These are phyloP conservation scores for Crotalus horridus DNA, from an alignment of 2,113 vertebrate genomes.

Conservation along the genomic window DNA sequence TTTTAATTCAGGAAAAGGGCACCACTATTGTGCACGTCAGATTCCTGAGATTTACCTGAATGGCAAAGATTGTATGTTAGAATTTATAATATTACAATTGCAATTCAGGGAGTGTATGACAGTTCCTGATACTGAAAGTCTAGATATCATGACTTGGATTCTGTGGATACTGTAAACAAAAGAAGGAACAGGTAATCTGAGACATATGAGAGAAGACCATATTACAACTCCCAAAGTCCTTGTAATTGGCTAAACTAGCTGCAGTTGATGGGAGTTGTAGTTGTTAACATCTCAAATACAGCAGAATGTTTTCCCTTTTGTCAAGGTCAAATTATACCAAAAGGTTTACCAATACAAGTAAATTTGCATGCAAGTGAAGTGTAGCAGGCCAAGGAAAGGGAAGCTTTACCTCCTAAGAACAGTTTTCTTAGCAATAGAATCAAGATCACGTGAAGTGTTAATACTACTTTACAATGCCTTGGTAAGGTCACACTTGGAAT, in stretches of 20 bases:
- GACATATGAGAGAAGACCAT: neutral
- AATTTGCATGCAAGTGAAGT: conserved; percentile 7
- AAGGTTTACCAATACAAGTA: neutral
- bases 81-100: neutral
- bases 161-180: neutral
- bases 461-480: too few relatives aligned
- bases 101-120: neutral
- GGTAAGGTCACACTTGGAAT: too few relatives aligned
- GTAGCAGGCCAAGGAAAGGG: conserved; percentile 10
- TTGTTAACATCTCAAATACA: neutral
- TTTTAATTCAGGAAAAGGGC: neutral
- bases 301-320: neutral
- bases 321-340: neutral
- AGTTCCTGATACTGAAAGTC: neutral
- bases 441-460: too few relatives aligned
- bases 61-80: neutral
- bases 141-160: neutral
- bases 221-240: neutral
- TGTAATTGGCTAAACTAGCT: neutral
- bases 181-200: neutral
- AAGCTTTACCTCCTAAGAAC: neutral
- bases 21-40: neutral
- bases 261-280: neutral
- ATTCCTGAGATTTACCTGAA: neutral
- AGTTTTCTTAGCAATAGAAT: conserved; percentile 2